Conservation (phyloP, 2,797 vertebrate genomes). For the Hypotaenidia philippensis region DNA sequence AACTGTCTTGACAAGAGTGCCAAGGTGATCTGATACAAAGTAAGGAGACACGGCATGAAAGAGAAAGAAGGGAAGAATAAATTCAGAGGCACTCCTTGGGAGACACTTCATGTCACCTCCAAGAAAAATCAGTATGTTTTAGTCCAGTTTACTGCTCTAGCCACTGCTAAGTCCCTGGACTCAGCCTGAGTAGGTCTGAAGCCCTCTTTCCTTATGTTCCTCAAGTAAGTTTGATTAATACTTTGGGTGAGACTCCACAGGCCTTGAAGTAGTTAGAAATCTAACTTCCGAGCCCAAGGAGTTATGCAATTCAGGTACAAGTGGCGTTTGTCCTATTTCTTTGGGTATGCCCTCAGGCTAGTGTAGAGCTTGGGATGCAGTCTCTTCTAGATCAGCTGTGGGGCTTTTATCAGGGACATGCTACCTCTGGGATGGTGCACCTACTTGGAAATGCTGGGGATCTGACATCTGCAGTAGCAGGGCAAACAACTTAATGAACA, state of each 20-base stretch:
- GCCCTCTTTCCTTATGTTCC: background rate
- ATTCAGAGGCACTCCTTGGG: background rate
- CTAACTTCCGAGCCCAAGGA: background rate
- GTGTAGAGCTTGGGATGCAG: background rate
- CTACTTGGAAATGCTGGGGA: background rate
- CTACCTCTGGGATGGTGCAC: background rate
- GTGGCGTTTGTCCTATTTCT: background rate
- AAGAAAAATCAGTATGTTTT: background rate
- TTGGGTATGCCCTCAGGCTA: background rate
- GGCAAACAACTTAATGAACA: background rate
- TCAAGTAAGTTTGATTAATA: background rate
- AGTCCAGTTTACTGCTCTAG: background rate
- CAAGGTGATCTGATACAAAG: background rate
- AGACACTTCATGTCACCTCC: background rate
- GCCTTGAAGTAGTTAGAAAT: background rate
- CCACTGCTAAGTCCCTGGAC: background rate
- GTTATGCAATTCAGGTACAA: background rate
- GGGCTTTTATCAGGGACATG: rapidly evolving
- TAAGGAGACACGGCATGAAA: background rate
- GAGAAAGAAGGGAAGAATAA: background rate
- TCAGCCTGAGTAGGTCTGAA: background rate
- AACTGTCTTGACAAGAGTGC: background rate
- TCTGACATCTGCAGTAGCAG: background rate
- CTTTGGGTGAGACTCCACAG: background rate
- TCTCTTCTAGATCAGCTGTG: background rate